Base-by-base conservation (phyloP, 2,888 invertebrate species). In the Azorinus chamasolen region DNA sequence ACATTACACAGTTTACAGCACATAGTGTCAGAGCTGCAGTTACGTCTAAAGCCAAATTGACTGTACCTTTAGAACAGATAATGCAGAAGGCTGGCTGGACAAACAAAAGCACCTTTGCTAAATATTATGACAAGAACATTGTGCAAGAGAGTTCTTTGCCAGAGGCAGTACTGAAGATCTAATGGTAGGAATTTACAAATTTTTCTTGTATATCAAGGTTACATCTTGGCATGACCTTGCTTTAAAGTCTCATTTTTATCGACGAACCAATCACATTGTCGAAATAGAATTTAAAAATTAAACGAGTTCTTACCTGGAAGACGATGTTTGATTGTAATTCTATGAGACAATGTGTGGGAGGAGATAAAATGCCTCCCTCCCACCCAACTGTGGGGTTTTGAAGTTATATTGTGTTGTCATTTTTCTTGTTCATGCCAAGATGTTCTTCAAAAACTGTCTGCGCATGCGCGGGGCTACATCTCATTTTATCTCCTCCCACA, bases 1-100 rank as follows among this genome's bases (percentile, higher is more conserved):
- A 61, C 32, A 25, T 37, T 27, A 20, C 16, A n/a, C 57, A 58
- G 27, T 66, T 51, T 25, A 66, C 53, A 58, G 6, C 57, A 16
- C 66, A 66, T 50, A 51, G 51, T 41, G 55, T 51, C 16, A 10
- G 58, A 12, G 41, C 51, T 39, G 59, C 71, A 16, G 25, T 55
- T 20, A 41, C 54, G 4, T 72, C 61, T 3, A 55, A 59, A 25
- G 64, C 71, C 14, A 57, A 71, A 39, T 32, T 32, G 41, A 57
- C 55, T 20, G n/a, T 57, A 22, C 41, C 55, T 20, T n/a, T 57
- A 10, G 39, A 18, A 22, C n/a, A 37, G 20, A 57, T 57, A 16
- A 57, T 57, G 55, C 20, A 57, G 37, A 57, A 41, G 39, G 55
- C 55, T 16, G 55, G 55, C 14, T 57, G 55, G 55, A 20, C 18